Base-by-base conservation (phyloP, 2,888 invertebrate genomes). In the Ichneumoninae sp. region DNA sequence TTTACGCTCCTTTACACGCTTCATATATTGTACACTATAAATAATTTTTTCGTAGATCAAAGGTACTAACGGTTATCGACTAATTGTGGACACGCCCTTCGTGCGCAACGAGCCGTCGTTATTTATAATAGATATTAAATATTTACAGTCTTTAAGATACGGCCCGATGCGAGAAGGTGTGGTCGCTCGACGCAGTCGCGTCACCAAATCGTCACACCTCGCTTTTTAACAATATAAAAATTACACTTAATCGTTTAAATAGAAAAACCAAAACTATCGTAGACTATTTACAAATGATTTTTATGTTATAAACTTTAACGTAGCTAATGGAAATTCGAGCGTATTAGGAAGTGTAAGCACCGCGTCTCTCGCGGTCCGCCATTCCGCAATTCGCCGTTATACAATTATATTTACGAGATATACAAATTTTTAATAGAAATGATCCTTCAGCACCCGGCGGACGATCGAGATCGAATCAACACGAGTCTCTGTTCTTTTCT, bases 101-200 rank as follows among this genome's bases (percentile, higher is more conserved):
- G 16, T 33, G 13, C 6, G 19, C 70, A 36, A 22, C 81, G 71
- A 76, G 62, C 40, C 65, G 57, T 33, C 66, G n/a, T 62, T 74
- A 52, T 47, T 75, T 70, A 76, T 78, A 22, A 44, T 62, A 66
- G 70, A 69, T 74, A 70, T 69, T 22, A 50, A 66, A 72, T 84
- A 84, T 84, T 79, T 84, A 84, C 84, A 84, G 84, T 84, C 84
- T 84, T 84, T 79, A 84, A 75, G 47, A 44, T 80, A 76, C 79
- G 54, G 40, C 75, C 70, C 81, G 78, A 79, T 57, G 52, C 62
- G 36, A 60, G 50, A 30, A 71, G 22, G 47, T 66, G 54, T n/a
- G 47, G 16, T 52, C 10, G 57, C 50, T 66, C 57, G 50, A 77
- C 52, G 77, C 84, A 70, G 74, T 74, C 26, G 22, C 68, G 62